phyloP scores from a whole-genome alignment of 2,797 vertebrate species.

The Simalia tracyae region DNA sequence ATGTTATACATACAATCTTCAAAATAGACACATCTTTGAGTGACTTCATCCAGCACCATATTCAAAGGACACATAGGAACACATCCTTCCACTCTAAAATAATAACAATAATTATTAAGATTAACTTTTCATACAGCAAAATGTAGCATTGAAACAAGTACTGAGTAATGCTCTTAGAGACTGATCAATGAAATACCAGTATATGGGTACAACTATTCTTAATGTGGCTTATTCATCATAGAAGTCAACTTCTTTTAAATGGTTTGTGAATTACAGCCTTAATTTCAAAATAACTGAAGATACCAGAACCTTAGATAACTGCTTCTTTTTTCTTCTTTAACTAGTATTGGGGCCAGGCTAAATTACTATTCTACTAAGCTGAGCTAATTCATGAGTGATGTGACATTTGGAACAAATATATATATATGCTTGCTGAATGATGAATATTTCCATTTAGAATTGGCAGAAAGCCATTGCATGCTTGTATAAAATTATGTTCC shows the following conservation, averaged over 20 bases:
- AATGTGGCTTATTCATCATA: neutral
- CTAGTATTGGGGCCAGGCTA: neutral
- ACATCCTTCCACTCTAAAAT: conserved; percentile 91
- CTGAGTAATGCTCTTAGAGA: neutral
- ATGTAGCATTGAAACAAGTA: neutral
- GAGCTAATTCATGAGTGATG: neutral
- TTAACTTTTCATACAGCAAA: conserved; percentile 1
- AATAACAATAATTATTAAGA: conserved; percentile 27
- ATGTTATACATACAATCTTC: conserved; percentile 86
- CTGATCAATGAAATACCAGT: neutral
- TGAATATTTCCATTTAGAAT: conserved; percentile 5
- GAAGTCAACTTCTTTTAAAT: neutral
- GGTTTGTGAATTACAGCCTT: neutral
- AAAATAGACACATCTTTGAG: conserved; percentile 87
- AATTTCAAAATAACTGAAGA: conserved; percentile 1
- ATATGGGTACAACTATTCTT: neutral
- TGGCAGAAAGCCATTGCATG: neutral
- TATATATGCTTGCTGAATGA: neutral
- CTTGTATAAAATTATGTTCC: neutral
- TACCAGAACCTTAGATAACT: neutral
- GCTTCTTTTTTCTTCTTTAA: neutral
- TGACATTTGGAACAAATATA: neutral
- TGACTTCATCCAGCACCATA: conserved; percentile 93
- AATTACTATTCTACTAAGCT: neutral
- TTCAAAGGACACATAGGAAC: conserved; percentile 84